These are phyloP conservation scores for Drosophila austrosaltans DNA, from an alignment of 2,888 invertebrate species.

Conservation along the genomic window DNA sequence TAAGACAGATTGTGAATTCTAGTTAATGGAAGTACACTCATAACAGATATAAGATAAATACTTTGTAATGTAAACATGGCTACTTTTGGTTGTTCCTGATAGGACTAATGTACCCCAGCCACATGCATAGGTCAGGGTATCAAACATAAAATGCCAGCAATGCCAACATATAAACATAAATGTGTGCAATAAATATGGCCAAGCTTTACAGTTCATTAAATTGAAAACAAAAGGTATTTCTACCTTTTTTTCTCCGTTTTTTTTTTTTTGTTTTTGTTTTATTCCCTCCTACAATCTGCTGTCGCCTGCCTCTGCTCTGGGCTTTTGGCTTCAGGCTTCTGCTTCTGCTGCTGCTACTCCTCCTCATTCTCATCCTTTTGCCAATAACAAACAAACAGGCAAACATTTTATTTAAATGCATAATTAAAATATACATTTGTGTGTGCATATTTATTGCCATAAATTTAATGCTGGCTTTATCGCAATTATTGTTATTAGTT, in stretches of 20 bases:
- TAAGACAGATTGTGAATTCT: too few relatives aligned
- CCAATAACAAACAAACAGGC: constrained; percentile 35
- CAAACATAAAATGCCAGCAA: not conserved
- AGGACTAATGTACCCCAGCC: not conserved
- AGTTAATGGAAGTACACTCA: too few relatives aligned
- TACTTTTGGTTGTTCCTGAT: too few relatives aligned
- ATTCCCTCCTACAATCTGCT: constrained; percentile 19
- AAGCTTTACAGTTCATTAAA: constrained; percentile 77
- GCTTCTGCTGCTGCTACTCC: not conserved
- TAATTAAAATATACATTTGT: constrained; percentile 48
- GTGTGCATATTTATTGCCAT: constrained; percentile 48
- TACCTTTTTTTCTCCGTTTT: constrained; percentile 38
- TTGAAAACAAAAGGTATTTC: constrained; percentile 74
- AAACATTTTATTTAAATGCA: constrained; percentile 48
- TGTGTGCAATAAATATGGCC: constrained; percentile 71
- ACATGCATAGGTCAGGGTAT: not conserved
- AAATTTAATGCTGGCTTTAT: constrained; percentile 73
- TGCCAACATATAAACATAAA: constrained; percentile 15
- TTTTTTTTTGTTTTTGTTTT: constrained; percentile 39
- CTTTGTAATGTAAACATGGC: too few relatives aligned
- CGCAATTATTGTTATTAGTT: constrained; percentile 76
- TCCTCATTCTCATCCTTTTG: not conserved
- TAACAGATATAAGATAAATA: too few relatives aligned
- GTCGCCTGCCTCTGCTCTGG: not conserved
- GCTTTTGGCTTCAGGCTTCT: not conserved